Evolutionary conservation across 2,888 invertebrate species (phyloP).

Genomic region (Stenurella melanura): DNA sequence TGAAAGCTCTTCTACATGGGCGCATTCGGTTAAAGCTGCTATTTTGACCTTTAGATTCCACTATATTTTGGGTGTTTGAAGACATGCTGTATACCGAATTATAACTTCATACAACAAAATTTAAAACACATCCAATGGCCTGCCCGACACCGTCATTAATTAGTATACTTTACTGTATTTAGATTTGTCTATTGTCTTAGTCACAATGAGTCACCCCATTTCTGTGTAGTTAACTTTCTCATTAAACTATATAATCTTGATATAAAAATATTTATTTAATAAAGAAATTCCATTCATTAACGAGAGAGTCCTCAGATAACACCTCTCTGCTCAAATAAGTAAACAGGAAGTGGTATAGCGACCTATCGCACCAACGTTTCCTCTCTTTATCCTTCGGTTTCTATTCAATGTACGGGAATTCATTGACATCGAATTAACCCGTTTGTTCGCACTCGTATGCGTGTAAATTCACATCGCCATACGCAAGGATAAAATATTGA

Average conservation of each 20-base stretch:
- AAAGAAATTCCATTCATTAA: conserved; percentile 23
- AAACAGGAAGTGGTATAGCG: conserved; percentile 49
- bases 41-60: no score
- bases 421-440: conserved; percentile 9
- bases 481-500: conserved; percentile 26
- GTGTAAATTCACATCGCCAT: conserved; percentile 19
- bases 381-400: conserved; percentile 13
- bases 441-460: conserved; percentile 14
- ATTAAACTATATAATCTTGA: not conserved
- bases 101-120: no score
- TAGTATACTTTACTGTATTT: not conserved
- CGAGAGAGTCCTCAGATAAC: conserved; percentile 20
- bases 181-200: not conserved
- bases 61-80: no score
- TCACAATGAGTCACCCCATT: conserved; percentile 7
- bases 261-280: conserved; percentile 14
- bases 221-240: not conserved
- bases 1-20: no score
- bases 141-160: not conserved
- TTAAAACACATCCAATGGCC: no score
- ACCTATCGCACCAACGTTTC: conserved; percentile 1
- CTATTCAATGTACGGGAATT: conserved; percentile 11
- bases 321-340: conserved; percentile 45
- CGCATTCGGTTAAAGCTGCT: no score
- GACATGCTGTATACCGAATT: no score